phyloP scores from a whole-genome alignment of 2,113 vertebrate species.

The Furnarius figulus region DNA sequence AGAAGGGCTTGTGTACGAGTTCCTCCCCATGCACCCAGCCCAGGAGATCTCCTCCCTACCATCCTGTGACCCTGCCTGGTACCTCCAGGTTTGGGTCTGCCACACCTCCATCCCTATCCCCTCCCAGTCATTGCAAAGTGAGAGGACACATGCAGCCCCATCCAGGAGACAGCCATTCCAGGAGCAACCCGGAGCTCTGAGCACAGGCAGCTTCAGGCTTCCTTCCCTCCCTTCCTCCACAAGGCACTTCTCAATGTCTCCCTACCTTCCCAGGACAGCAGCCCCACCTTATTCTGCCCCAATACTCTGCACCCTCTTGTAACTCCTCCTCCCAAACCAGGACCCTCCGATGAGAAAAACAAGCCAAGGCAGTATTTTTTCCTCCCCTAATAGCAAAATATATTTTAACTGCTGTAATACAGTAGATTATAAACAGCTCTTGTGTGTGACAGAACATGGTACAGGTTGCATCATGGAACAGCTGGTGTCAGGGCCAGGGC shows the following conservation, averaged over 20 bases:
- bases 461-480: background rate
- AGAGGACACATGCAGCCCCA: background rate
- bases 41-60: background rate
- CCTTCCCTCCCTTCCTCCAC: background rate
- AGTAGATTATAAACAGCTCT: conserved; percentile 39
- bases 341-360: background rate
- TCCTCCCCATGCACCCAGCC: background rate
- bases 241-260: background rate
- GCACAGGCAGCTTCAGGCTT: background rate
- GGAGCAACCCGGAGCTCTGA: background rate
- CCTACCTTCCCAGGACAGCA: background rate
- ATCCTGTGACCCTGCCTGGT: fast-evolving
- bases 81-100: background rate
- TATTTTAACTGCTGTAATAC: conserved; percentile 55
- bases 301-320: background rate
- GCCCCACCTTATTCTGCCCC: background rate
- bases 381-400: conserved; percentile 61
- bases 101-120: background rate
- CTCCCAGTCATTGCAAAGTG: background rate
- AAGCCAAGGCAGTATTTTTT: background rate
- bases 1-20: background rate
- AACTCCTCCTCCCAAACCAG: background rate
- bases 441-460: background rate
- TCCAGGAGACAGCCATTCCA: background rate
- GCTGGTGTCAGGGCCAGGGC: background rate